Evolutionary conservation across 2,888 invertebrate genomes (phyloP).

Genomic region (Luffia ferchaultella): DNA sequence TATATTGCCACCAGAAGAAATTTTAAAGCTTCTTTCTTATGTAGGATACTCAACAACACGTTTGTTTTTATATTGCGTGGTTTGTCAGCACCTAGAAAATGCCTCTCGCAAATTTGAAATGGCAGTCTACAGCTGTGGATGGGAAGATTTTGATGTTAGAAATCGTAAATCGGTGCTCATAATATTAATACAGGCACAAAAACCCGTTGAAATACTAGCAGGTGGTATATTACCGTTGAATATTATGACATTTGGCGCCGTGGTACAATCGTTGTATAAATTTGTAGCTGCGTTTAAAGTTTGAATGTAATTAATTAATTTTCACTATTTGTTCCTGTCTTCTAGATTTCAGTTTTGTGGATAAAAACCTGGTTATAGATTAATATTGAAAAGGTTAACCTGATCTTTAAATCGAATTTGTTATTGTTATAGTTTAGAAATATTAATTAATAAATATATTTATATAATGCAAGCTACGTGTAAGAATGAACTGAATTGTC

Average conservation of each 20-base stretch:
- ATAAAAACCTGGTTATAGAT: too few relatives aligned
- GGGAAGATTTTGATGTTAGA: slow-evolving; percentile 23
- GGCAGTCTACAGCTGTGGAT: slow-evolving; percentile 26
- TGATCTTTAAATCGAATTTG: too few relatives aligned
- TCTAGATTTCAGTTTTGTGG: too few relatives aligned
- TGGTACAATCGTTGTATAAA: slow-evolving; percentile 41
- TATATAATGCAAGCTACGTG: too few relatives aligned
- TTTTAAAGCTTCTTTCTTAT: slow-evolving; percentile 35
- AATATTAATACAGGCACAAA: slow-evolving; percentile 26
- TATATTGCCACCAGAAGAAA: slow-evolving; percentile 32
- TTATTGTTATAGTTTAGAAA: too few relatives aligned
- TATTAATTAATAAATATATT: too few relatives aligned
- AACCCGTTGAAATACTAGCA: slow-evolving; percentile 16
- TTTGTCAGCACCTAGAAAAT: slow-evolving; percentile 27
- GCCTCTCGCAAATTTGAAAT: slow-evolving; percentile 26
- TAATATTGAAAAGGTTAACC: too few relatives aligned
- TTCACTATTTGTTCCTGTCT: too few relatives aligned
- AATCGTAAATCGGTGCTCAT: slow-evolving; percentile 23
- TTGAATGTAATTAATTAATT: too few relatives aligned
- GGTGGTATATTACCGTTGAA: slow-evolving; percentile 33
- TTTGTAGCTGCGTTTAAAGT: slow-evolving; percentile 47
- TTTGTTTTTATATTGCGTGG: slow-evolving; percentile 27
- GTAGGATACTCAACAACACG: slow-evolving; percentile 36
- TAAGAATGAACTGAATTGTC: too few relatives aligned
- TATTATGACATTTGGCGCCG: slow-evolving; percentile 45